Evolutionary conservation across 2,113 vertebrate species (phyloP), one percentile per base, ranked within the genome.

Genomic region (Aviceda subcristata): DNA sequence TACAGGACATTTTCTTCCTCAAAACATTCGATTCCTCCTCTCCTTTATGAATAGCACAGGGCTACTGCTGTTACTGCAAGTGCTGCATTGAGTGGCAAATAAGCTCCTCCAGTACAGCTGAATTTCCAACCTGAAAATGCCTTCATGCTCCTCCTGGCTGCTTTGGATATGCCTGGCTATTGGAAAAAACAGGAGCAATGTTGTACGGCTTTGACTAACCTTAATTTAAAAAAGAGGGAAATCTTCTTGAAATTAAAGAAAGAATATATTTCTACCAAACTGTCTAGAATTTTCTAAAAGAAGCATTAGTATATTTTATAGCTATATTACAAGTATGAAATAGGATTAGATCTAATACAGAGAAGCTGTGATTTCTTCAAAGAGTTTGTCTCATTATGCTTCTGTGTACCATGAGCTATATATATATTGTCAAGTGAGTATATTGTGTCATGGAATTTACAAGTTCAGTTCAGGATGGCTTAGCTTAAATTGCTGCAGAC

Each of bases 401-500:
- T 80, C 82, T 90, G 63, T 86, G 66, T 80, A 57, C 66, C n/a
- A 8, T 59, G 50, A 94, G 66, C 77, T 68, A 13, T 45, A 19
- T 83, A 50, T 86, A 19, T 86, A 39, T 86, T 95, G 78, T 73
- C 50, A 56, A 79, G 59, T n/a, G 38, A 80, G 22, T 48, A 15
- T 77, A 23, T 50, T 48, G 36, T 88, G 53, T 74, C 12, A 3
- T 9, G n/a, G 48, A 88, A 92, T 45, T 86, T 94, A 51, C 82
- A 43, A 77, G 85, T 76, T 84, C 68, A 53, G 82, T 84, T 94
- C 84, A 73, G 84, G 86, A 74, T 94, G 81, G 79, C 87, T 95
- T 81, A 67, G 62, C 69, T 92, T 41, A 76, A 48, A 73, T 73
- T 85, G 66, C 81, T 92, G 46, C 80, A 59, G 73, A 95, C 32